phyloP scores from a whole-genome alignment of 1,140 invertebrate species.

The Heliconius nattereri region DNA sequence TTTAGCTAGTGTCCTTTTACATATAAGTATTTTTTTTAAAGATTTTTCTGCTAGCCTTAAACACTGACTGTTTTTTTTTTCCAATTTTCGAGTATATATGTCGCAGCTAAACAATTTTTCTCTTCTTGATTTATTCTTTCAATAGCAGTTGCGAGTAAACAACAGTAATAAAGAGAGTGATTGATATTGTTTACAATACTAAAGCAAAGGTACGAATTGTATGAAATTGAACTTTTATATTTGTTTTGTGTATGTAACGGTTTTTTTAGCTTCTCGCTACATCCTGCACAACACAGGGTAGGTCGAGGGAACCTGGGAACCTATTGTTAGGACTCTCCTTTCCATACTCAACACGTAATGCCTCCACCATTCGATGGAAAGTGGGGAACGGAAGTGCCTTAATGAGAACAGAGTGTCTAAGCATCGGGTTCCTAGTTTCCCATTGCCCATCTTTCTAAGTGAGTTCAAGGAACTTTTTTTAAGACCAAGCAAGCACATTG shows the following conservation, averaged over 20 bases:
- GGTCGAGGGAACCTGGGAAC: not conserved
- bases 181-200: conserved; percentile 8
- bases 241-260: not conserved
- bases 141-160: conserved; percentile 6
- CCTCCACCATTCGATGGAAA: too few relatives aligned
- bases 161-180: conserved; percentile 1
- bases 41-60: too few relatives aligned
- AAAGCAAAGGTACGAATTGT: not conserved
- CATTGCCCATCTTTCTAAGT: too few relatives aligned
- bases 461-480: too few relatives aligned
- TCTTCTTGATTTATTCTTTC: not conserved
- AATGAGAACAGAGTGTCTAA: too few relatives aligned
- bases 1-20: not conserved
- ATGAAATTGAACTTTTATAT: conserved; percentile 1
- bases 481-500: too few relatives aligned
- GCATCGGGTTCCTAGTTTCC: too few relatives aligned
- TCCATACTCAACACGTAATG: too few relatives aligned
- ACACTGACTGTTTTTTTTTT: too few relatives aligned
- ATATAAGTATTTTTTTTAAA: not conserved
- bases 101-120: not conserved
- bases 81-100: not conserved
- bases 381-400: too few relatives aligned
- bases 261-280: too few relatives aligned
- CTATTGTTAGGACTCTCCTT: not conserved
- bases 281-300: not conserved